Conservation (phyloP, 1,140 invertebrate species). For the Leptopilina clavipes region DNA sequence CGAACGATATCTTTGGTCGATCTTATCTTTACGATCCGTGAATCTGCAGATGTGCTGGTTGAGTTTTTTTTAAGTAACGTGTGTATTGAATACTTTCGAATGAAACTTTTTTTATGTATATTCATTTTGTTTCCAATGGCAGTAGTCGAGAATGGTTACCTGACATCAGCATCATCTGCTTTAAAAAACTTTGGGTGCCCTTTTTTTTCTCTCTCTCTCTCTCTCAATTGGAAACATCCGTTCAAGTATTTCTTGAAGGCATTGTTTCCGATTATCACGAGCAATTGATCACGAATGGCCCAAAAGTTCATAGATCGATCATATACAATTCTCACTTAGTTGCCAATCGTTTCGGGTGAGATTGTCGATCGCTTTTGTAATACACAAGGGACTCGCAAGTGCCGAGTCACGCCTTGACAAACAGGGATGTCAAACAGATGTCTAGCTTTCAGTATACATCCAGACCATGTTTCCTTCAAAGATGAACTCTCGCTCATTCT, state of each 20-base stretch:
- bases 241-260: slow-evolving; percentile 39
- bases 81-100: no score
- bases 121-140: no score
- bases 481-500: slow-evolving; percentile 2
- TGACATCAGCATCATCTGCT: slow-evolving; percentile 56
- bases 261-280: slow-evolving; percentile 74
- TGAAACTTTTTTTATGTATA: slow-evolving; percentile 26
- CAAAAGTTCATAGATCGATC: slow-evolving; percentile 70
- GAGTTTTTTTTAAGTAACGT: not conserved
- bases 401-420: slow-evolving; percentile 76
- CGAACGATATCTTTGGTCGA: not conserved
- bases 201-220: not conserved
- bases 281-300: slow-evolving; percentile 70
- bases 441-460: slow-evolving; percentile 54
- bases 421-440: slow-evolving; percentile 76
- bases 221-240: slow-evolving; percentile 45
- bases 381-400: slow-evolving; percentile 67
- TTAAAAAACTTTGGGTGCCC: not conserved
- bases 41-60: slow-evolving; percentile 29
- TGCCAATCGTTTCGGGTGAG: slow-evolving; percentile 53
- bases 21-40: slow-evolving; percentile 32
- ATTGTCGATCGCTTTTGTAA: slow-evolving; percentile 64
- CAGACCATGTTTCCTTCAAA: slow-evolving; percentile 35
- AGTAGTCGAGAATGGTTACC: slow-evolving; percentile 48
- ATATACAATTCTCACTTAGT: slow-evolving; percentile 58